Conservation (phyloP, 1,140 invertebrate genomes). For the Eumaeus atala region DNA sequence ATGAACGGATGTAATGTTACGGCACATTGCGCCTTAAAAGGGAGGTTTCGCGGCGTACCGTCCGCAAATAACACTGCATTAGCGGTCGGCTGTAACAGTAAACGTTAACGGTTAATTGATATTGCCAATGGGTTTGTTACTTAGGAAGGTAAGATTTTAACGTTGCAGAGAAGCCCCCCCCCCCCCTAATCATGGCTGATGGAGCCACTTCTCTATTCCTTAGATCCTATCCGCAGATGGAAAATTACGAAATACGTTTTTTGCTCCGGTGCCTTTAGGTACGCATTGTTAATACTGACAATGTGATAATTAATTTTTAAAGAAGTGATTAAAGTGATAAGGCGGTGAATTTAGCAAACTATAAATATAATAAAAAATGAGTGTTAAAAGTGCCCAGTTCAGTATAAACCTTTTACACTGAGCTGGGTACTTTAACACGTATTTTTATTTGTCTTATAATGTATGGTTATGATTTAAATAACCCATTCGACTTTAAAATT, state of each 20-base stretch:
- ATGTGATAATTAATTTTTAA: too few relatives aligned
- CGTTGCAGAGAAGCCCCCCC: background rate
- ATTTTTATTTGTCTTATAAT: too few relatives aligned
- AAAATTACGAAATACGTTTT: slow-evolving; percentile 24
- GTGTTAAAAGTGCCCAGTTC: too few relatives aligned
- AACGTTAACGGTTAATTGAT: slow-evolving; percentile 59
- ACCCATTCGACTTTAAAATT: too few relatives aligned
- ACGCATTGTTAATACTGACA: background rate
- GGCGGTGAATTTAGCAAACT: too few relatives aligned
- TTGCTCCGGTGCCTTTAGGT: background rate
- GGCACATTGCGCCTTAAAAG: slow-evolving; percentile 17
- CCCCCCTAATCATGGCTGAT: slow-evolving; percentile 18
- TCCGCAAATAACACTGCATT: slow-evolving; percentile 47
- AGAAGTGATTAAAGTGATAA: too few relatives aligned
- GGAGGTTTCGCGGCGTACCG: slow-evolving; percentile 16
- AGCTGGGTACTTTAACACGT: too few relatives aligned
- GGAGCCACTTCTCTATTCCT: slow-evolving; percentile 32
- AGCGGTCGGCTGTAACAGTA: slow-evolving; percentile 47
- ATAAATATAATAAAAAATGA: too few relatives aligned
- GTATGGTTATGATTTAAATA: too few relatives aligned
- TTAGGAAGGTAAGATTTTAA: slow-evolving; percentile 38
- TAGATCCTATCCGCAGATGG: slow-evolving; percentile 31
- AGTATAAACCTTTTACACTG: too few relatives aligned
- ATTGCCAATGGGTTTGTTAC: slow-evolving; percentile 38
- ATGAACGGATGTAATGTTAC: too few relatives aligned